Evolutionary conservation across 1,140 invertebrate genomes (phyloP).

Genomic region (Littorina saxatilis): DNA sequence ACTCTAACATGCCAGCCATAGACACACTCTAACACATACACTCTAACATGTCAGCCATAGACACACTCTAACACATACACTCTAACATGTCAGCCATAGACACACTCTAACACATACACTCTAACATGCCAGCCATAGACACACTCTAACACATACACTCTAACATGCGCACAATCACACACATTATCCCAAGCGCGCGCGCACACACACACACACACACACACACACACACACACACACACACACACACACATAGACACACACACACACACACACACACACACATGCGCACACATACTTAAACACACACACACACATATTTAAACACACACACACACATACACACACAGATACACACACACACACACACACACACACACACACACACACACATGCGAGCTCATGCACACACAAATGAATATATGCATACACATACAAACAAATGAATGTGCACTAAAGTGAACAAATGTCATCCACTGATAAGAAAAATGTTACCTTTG

Average conservation of each 20-base stretch:
- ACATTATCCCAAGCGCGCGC: background rate
- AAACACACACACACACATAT: too few species aligned
- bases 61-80: too few species aligned
- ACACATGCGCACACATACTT: too few species aligned
- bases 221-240: background rate
- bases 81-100: too few species aligned
- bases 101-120: too few species aligned
- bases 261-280: background rate
- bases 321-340: background rate
- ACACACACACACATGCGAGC: background rate
- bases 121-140: too few species aligned
- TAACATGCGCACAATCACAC: background rate
- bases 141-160: background rate
- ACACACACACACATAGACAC: background rate
- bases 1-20: too few species aligned
- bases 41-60: too few species aligned
- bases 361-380: constrained; percentile 8
- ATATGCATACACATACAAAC: too few species aligned
- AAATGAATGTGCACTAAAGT: too few species aligned
- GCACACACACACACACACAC: constrained; percentile 5
- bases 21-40: too few species aligned
- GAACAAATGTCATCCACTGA: background rate
- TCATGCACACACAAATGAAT: background rate
- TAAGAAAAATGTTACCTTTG: constrained; percentile 51
- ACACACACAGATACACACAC: background rate